A percentile compares a stretch with the other conserved stretches of the same genome.
phyloP scores from a whole-genome alignment of 2,113 vertebrate species.

The Patagioenas fasciata region DNA sequence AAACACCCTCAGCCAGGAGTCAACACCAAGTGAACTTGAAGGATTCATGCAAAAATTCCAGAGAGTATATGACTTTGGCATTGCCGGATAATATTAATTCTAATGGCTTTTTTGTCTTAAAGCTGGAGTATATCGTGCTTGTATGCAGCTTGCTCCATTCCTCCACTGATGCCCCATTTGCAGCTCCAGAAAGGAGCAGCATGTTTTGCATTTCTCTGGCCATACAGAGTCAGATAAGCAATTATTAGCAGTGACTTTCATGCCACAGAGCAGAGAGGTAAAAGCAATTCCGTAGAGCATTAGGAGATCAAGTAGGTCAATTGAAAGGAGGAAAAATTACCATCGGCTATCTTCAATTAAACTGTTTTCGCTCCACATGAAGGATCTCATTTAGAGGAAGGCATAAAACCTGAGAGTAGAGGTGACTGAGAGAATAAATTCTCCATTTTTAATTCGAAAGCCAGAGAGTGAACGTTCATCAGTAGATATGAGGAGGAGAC shows the following conservation, averaged over 20 bases:
- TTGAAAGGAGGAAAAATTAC: constrained; percentile 42
- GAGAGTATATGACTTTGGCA: neutral
- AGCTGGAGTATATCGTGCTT: fast-evolving
- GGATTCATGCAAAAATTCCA: neutral
- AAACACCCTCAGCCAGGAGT: neutral
- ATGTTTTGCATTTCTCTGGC: neutral
- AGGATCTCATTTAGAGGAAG: constrained; percentile 54
- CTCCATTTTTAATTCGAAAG: constrained; percentile 42
- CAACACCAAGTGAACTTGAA: neutral
- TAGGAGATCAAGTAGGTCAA: constrained; percentile 48
- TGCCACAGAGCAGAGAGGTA: constrained; percentile 33
- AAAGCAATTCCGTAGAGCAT: constrained; percentile 45
- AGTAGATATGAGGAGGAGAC: neutral
- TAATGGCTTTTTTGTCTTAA: neutral
- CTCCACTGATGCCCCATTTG: neutral
- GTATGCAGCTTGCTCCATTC: neutral
- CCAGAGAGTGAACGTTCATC: neutral
- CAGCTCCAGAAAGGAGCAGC: neutral
- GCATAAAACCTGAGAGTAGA: constrained; percentile 43
- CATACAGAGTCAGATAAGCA: neutral
- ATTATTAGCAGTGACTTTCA: constrained; percentile 26
- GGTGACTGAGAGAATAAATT: constrained; percentile 27
- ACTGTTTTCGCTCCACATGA: constrained; percentile 42
- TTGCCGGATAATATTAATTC: neutral
- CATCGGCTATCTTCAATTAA: constrained; percentile 55